phyloP scores from a whole-genome alignment of 2,113 vertebrate species.

The Colius striatus region DNA sequence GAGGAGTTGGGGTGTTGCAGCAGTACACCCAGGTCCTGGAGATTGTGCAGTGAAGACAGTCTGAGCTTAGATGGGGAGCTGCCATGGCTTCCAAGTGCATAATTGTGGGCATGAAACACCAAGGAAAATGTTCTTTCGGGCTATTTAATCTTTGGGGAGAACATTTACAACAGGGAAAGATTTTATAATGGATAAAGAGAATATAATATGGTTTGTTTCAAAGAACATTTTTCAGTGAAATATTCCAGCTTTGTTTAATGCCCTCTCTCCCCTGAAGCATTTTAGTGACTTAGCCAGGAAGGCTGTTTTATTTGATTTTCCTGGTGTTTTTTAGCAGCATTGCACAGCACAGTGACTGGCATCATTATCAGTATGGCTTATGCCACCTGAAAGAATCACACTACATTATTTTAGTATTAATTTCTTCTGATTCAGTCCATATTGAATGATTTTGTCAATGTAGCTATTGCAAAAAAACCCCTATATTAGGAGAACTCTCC shows the following conservation, averaged over 20 bases:
- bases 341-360: background rate
- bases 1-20: background rate
- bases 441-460: background rate
- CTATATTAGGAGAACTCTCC: background rate
- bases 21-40: background rate
- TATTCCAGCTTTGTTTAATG: background rate
- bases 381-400: background rate
- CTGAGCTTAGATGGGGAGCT: background rate
- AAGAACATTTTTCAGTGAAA: background rate
- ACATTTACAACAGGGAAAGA: background rate
- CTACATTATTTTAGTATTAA: background rate
- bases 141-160: background rate
- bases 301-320: background rate
- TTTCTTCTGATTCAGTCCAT: background rate
- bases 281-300: background rate
- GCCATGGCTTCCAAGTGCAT: fast-evolving
- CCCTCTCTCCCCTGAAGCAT: background rate
- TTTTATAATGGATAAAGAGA: background rate
- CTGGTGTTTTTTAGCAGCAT: background rate
- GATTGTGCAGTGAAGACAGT: fast-evolving
- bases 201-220: background rate
- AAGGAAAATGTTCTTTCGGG: background rate
- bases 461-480: background rate
- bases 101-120: background rate
- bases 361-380: background rate